These are phyloP conservation scores for Trematocara macrostoma DNA, from an alignment of 2,113 vertebrate species.

Conservation along the genomic window DNA sequence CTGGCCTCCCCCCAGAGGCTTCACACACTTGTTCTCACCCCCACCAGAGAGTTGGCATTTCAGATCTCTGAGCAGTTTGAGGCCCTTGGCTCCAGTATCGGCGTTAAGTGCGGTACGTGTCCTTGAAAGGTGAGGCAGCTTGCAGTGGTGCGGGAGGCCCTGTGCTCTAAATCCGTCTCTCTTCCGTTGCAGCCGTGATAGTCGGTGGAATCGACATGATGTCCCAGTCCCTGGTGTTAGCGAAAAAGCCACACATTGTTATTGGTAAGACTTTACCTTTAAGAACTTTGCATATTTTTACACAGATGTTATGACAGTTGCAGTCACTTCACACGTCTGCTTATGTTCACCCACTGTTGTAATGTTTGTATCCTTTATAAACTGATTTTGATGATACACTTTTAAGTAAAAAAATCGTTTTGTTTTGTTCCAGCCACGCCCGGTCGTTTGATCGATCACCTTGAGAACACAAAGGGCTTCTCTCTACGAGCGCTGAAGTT, in stretches of 20 bases:
- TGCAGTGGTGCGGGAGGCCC: background rate
- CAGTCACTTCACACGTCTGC: background rate
- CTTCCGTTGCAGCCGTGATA: slow-evolving; percentile 81
- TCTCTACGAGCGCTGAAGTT: slow-evolving; percentile 88
- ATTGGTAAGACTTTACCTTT: slow-evolving; percentile 80
- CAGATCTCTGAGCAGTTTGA: slow-evolving; percentile 98
- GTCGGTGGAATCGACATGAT: slow-evolving; percentile 97
- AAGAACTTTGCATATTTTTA: background rate
- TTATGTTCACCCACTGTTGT: background rate
- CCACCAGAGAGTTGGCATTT: slow-evolving; percentile 93
- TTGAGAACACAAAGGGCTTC: slow-evolving; percentile 98
- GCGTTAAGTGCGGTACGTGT: slow-evolving; percentile 84
- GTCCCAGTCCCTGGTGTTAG: slow-evolving; percentile 93
- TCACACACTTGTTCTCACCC: slow-evolving; percentile 92
- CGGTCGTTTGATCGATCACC: slow-evolving; percentile 89
- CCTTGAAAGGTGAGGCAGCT: background rate
- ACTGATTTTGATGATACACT: background rate
- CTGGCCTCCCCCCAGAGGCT: slow-evolving; percentile 85
- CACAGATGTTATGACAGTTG: background rate
- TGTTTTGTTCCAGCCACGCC: slow-evolving; percentile 81
- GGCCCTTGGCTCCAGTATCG: slow-evolving; percentile 95
- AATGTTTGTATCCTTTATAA: background rate
- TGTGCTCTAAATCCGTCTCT: background rate
- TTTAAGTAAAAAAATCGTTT: accelerated
- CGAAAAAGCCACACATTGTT: slow-evolving; percentile 93